Conservation (phyloP, 2,888 invertebrate genomes). For the Diploptera punctata region DNA sequence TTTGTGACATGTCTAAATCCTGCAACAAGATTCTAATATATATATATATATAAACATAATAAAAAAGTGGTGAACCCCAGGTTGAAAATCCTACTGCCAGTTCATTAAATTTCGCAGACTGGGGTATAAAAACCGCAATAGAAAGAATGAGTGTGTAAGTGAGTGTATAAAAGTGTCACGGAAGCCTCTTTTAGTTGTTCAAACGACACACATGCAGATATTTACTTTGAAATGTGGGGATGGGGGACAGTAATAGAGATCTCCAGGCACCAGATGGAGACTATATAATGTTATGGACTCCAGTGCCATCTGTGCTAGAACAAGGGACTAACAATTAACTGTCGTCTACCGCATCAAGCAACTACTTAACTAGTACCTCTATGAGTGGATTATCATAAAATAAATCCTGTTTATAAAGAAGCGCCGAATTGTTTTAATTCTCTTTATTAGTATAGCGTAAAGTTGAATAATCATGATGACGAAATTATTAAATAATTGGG, state of each 20-base stretch:
- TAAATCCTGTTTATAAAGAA: too few species aligned
- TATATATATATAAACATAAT: too few species aligned
- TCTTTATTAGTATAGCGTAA: too few species aligned
- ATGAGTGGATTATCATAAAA: too few species aligned
- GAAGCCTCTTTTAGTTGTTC: neutral
- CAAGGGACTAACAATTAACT: constrained; percentile 3
- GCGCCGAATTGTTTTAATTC: too few species aligned
- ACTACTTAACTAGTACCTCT: too few species aligned
- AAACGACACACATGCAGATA: constrained; percentile 11
- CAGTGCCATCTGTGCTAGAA: neutral
- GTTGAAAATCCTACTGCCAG: neutral
- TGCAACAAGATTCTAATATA: too few species aligned
- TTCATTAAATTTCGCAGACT: neutral
- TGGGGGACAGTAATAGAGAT: neutral
- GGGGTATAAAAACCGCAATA: neutral
- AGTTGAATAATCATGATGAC: too few species aligned
- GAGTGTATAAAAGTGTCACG: neutral
- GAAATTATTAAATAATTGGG: too few species aligned
- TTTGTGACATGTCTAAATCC: too few species aligned
- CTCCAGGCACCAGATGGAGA: neutral
- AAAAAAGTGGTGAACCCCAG: too few species aligned
- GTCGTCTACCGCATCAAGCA: neutral
- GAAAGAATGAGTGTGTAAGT: neutral
- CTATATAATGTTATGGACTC: constrained; percentile 11
- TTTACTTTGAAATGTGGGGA: neutral